Evolutionary conservation across 1,140 invertebrate genomes (phyloP), one percentile per base, ranked within the genome.

Genomic region (Scaptomyza pallida): DNA sequence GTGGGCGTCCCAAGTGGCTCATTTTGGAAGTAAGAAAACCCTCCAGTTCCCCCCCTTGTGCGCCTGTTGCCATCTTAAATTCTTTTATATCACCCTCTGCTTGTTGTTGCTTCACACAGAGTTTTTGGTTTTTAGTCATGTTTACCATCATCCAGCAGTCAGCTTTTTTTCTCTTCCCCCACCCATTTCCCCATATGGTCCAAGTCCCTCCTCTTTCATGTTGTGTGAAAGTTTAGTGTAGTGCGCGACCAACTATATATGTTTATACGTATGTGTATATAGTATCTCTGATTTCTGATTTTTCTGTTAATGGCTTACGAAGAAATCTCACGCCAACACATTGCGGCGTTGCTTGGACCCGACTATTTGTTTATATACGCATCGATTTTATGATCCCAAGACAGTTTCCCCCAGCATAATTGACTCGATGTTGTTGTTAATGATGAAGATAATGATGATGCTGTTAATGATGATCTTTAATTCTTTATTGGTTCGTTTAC

Each of bases 191-290:
- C 1, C 8, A 9, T 30, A 10, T 30, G 26, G 26, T 1, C 26
- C 6, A n/a, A n/a, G 26, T 37, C 50, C 43, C 45, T 9, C 55
- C 55, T 33, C 59, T 63, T 59, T 55, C 33, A 21, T 67, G 57
- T 50, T 33, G 64, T 74, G 67, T 65, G 79, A 78, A 72, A 85
- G 80, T 75, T 83, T 55, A 23, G 68, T 44, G 80, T 85, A 55
- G 80, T 35, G 33, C 33, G 33, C 3, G 80, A 26, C 23, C 67
- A 37, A 45, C 50, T 43, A 17, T 57, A 16, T 43, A 8, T 44
- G 5, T 23, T 10, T 30, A 43, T 63, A 13, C 33, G 17, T 68
- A 15, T 37, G 30, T 47, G 40, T 15, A 41, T 30, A 44, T 41
- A 41, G 37, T 13, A 16, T 43, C 23, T 12, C 10, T 21, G 17